A percentile compares a stretch with the other conserved stretches of the same genome.
phyloP scores from a whole-genome alignment of 92 coral and sea anemone genomes.

The Micromussa lordhowensis region DNA sequence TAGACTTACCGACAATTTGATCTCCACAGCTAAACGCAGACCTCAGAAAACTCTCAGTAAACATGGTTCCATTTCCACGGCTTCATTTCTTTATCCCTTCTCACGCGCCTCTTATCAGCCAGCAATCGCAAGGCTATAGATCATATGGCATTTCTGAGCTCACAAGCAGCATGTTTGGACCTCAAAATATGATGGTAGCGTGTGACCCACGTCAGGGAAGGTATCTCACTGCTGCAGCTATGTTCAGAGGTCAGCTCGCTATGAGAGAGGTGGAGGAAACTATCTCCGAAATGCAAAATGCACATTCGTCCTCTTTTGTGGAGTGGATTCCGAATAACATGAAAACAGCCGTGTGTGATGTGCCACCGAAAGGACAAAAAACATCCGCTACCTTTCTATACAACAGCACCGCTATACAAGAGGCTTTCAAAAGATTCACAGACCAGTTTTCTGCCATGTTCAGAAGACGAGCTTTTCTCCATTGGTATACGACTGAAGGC shows the following conservation, averaged over 20 bases:
- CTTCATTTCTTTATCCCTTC: constrained; percentile 97
- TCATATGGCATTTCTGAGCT: constrained; percentile 88
- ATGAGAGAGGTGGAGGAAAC: constrained; percentile 96
- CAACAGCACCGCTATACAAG: constrained; percentile 98
- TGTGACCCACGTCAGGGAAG: constrained; percentile 97
- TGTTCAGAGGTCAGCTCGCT: constrained; percentile 95
- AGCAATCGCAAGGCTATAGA: constrained; percentile 73
- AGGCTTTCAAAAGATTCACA: constrained; percentile 88
- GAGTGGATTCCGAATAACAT: constrained; percentile 99
- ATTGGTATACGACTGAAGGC: constrained; percentile 98
- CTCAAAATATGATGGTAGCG: constrained; percentile 99
- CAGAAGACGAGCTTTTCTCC: constrained; percentile 92
- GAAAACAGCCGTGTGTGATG: constrained; percentile 95
- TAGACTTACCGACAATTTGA: background rate
- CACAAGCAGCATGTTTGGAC: constrained; percentile 90
- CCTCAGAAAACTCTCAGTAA: constrained; percentile 91
- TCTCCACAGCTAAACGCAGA: constrained; percentile 87
- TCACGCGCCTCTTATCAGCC: constrained; percentile 92
- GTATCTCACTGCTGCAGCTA: constrained; percentile 94
- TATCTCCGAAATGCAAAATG: constrained; percentile 86
- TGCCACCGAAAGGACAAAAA: constrained; percentile 89
- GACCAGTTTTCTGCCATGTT: constrained; percentile 99
- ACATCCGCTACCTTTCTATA: constrained; percentile 94
- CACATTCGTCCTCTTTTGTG: constrained; percentile 88
- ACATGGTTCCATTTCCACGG: constrained; percentile 98